A percentile compares a stretch with the other conserved stretches of the same genome.
These are phyloP conservation scores for Peromyscus eremicus DNA, from an alignment of 2,797 vertebrate species.

Conservation along the genomic window DNA sequence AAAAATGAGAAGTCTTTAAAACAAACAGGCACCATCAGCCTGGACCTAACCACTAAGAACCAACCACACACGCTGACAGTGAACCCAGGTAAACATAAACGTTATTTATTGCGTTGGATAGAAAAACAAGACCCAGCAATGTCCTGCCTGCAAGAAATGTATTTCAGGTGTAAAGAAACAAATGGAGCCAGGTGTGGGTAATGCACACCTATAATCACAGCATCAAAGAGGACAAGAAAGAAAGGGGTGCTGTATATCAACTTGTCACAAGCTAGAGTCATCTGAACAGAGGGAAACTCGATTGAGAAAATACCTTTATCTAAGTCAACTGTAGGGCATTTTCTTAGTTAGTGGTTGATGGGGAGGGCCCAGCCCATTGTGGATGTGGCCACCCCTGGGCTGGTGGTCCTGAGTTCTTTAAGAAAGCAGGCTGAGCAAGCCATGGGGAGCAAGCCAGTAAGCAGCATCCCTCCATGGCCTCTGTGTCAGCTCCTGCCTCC, in stretches of 20 bases:
- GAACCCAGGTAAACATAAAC: background rate
- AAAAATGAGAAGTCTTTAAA: background rate
- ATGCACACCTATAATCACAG: background rate
- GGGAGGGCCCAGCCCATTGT: background rate
- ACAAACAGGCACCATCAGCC: background rate
- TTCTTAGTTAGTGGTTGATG: background rate
- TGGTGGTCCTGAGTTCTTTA: background rate
- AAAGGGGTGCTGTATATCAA: background rate
- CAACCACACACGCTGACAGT: background rate
- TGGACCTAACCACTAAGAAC: background rate
- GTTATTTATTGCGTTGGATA: background rate
- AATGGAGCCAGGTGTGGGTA: background rate
- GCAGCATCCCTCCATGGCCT: too few species aligned
- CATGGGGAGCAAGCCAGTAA: background rate
- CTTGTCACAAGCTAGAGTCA: background rate
- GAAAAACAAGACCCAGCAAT: background rate
- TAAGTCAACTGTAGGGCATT: background rate
- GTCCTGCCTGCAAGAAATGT: background rate
- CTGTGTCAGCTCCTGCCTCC: background rate
- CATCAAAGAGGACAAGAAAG: background rate
- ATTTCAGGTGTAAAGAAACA: background rate
- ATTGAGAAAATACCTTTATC: background rate
- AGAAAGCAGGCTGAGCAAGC: background rate
- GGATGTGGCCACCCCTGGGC: background rate
- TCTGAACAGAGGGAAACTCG: background rate